phyloP scores from a whole-genome alignment of 2,797 vertebrate genomes.

The Psittacula derbiana region DNA sequence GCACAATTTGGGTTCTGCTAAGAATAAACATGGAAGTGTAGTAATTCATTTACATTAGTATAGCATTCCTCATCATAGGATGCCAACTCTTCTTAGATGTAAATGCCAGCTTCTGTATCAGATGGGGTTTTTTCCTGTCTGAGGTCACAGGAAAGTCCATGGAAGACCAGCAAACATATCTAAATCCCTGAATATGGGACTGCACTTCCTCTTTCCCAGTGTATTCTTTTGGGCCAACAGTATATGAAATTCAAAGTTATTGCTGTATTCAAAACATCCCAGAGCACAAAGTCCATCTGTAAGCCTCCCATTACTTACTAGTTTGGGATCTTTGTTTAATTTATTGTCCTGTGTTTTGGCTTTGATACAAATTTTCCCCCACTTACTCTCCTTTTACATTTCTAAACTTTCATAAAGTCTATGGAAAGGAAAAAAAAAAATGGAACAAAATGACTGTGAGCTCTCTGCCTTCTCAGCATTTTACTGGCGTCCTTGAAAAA shows the following conservation, averaged over 20 bases:
- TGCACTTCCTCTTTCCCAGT: background rate
- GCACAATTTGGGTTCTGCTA: background rate
- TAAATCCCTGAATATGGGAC: background rate
- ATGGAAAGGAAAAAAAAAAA: rapidly evolving
- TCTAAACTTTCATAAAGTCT: background rate
- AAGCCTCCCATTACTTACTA: background rate
- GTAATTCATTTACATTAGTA: background rate
- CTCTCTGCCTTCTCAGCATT: background rate
- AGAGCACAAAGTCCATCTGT: background rate
- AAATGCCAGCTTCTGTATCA: background rate
- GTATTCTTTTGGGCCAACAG: background rate
- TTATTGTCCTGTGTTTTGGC: background rate
- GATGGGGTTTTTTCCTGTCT: background rate
- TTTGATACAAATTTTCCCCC: background rate
- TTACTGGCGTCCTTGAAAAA: background rate
- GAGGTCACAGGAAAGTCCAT: background rate
- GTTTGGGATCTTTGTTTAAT: background rate
- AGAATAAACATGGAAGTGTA: background rate
- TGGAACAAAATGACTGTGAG: background rate
- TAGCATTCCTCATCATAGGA: background rate
- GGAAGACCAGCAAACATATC: background rate
- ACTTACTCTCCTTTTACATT: background rate
- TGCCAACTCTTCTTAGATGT: background rate
- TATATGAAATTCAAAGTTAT: background rate
- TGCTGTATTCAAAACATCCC: background rate